phyloP scores from a whole-genome alignment of 1,140 invertebrate species.

The Contarinia nasturtii region DNA sequence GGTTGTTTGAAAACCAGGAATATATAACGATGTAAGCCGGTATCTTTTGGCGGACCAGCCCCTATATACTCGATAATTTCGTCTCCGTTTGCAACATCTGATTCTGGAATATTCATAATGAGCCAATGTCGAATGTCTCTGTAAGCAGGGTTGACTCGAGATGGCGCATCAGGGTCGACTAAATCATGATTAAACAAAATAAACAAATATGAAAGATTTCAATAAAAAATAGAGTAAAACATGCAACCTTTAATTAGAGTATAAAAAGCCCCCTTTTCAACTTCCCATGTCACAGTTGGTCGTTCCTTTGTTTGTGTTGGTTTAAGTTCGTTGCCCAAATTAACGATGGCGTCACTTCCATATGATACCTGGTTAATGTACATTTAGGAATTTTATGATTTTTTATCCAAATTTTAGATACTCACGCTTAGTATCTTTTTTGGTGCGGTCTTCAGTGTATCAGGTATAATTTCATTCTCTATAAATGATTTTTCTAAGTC shows the following conservation, averaged over 20 bases:
- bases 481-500: too few species aligned
- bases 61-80: conserved; percentile 64
- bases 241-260: conserved; percentile 27
- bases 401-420: too few species aligned
- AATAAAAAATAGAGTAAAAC: too few species aligned
- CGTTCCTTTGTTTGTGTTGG: conserved; percentile 42
- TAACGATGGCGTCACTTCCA: conserved; percentile 23
- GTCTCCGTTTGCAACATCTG: conserved; percentile 51
- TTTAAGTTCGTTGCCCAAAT: conserved; percentile 39
- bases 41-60: conserved; percentile 65
- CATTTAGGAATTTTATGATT: too few species aligned
- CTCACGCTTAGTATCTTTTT: too few species aligned
- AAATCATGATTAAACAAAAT: too few species aligned
- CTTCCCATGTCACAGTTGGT: conserved; percentile 37
- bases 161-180: conserved; percentile 60
- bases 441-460: too few species aligned
- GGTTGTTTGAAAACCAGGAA: conserved; percentile 72
- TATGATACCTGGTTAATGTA: too few species aligned
- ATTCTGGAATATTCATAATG: conserved; percentile 79
- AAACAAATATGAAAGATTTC: too few species aligned
- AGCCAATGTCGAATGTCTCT: conserved; percentile 87
- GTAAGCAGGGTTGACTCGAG: conserved; percentile 49
- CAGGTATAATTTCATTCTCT: too few species aligned
- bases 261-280: conserved; percentile 37
- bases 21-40: conserved; percentile 77